Evolutionary conservation across 2,888 invertebrate species (phyloP).

Genomic region (Lochmaea capreae): DNA sequence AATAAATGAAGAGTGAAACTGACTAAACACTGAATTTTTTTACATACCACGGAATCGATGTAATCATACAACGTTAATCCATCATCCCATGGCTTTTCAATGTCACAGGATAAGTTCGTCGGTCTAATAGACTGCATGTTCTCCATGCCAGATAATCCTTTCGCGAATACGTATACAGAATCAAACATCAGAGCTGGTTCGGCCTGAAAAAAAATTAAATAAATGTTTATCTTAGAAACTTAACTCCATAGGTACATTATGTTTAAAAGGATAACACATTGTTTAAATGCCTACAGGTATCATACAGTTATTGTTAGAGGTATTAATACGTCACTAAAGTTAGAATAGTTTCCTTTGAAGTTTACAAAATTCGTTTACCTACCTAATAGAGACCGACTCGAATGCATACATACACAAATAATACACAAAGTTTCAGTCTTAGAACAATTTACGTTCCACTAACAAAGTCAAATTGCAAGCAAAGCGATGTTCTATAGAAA

Average conservation of each 20-base stretch:
- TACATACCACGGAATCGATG: conserved; percentile 74
- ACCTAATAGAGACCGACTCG: not conserved
- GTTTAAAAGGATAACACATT: not conserved
- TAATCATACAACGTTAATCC: conserved; percentile 82
- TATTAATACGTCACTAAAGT: not conserved
- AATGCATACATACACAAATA: not conserved
- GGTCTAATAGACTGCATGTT: conserved; percentile 76
- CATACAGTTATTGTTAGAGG: not conserved
- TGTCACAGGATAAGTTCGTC: conserved; percentile 85
- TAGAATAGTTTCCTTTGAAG: not conserved
- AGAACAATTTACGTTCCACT: not conserved
- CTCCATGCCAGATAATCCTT: conserved; percentile 80
- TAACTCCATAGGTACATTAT: not conserved
- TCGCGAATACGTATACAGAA: conserved; percentile 85
- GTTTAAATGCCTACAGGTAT: not conserved
- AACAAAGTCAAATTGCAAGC: not conserved
- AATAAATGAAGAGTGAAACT: too few relatives aligned
- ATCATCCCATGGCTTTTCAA: conserved; percentile 82
- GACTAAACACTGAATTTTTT: conserved; percentile 13
- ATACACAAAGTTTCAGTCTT: not conserved
- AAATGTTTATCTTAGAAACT: not conserved
- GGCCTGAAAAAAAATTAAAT: conserved; percentile 70
- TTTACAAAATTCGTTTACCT: not conserved
- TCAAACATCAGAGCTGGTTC: conserved; percentile 89
- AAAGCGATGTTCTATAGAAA: too few relatives aligned